Percentiles rank a stretch among this genome's conserved stretches.
phyloP scores from a whole-genome alignment of 2,888 invertebrate species.

The Cloeon dipterum region DNA sequence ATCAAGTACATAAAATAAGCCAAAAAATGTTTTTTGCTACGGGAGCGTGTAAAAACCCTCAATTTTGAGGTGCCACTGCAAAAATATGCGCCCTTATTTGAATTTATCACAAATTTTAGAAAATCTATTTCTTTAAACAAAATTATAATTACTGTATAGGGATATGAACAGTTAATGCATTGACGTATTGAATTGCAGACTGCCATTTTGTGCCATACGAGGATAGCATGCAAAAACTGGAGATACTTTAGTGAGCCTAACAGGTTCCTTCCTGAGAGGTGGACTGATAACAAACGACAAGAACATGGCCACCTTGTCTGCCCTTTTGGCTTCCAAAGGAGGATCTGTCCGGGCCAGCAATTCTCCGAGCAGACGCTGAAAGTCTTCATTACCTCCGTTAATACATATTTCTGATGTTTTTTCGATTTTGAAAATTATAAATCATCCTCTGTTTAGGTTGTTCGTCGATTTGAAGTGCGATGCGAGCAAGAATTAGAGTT shows the following conservation, averaged over 20 bases:
- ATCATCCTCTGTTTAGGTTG: conserved; percentile 25
- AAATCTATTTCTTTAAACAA: too few species aligned
- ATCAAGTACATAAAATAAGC: too few species aligned
- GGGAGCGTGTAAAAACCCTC: too few species aligned
- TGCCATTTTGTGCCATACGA: conserved; percentile 58
- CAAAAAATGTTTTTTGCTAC: too few species aligned
- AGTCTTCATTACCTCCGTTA: conserved; percentile 46
- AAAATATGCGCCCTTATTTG: too few species aligned
- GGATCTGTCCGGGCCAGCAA: conserved; percentile 68
- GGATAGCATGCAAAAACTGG: conserved; percentile 56
- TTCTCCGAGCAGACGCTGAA: conserved; percentile 59
- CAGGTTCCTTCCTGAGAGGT: conserved; percentile 53
- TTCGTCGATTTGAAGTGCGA: conserved; percentile 44
- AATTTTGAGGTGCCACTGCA: too few species aligned
- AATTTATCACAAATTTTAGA: too few species aligned
- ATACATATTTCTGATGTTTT: too few species aligned
- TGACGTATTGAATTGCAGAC: too few species aligned
- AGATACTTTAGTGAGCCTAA: conserved; percentile 47
- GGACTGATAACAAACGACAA: conserved; percentile 29
- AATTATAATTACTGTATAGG: too few species aligned
- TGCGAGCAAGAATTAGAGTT: conserved; percentile 43
- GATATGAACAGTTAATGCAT: too few species aligned
- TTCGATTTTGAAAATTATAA: conserved; percentile 3
- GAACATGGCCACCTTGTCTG: conserved; percentile 31
- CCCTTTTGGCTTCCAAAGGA: conserved; percentile 57